Conservation (phyloP, 2,888 invertebrate genomes). For the Cotesia congregata region DNA sequence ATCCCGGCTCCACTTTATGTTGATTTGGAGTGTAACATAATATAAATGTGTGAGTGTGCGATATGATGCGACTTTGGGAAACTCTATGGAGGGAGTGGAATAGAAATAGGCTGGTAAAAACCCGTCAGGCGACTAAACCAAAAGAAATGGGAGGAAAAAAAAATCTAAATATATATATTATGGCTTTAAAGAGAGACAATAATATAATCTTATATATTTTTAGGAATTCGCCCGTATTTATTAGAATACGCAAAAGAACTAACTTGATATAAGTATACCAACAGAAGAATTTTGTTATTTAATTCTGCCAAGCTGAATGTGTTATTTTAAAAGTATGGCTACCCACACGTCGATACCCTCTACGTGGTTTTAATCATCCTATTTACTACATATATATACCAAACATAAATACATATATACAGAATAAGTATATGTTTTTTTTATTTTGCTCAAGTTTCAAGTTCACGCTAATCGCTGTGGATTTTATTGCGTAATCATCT, state of each 20-base stretch:
- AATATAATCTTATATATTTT: constrained; percentile 13
- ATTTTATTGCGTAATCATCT: constrained; percentile 27
- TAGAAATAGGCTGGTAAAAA: constrained; percentile 26
- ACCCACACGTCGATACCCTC: constrained; percentile 40
- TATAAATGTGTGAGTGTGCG: background rate
- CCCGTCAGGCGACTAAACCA: constrained; percentile 22
- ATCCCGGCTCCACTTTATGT: background rate
- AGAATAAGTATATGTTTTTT: background rate
- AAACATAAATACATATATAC: background rate
- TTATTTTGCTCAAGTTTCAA: constrained; percentile 29
- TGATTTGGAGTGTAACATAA: background rate
- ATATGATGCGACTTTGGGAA: constrained; percentile 28
- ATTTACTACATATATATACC: background rate
- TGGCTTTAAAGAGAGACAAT: background rate
- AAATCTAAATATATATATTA: constrained; percentile 9
- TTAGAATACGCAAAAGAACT: constrained; percentile 1
- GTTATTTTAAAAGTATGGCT: constrained; percentile 15
- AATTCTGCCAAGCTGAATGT: background rate
- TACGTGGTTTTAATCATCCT: constrained; percentile 34
- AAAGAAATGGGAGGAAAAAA: constrained; percentile 16
- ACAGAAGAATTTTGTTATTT: background rate
- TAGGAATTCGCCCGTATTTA: background rate
- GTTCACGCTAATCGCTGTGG: constrained; percentile 17
- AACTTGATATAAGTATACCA: background rate
- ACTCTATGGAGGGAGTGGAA: background rate